Evolutionary conservation across 2,113 vertebrate species (phyloP).

Genomic region (Nesoenas mayeri): DNA sequence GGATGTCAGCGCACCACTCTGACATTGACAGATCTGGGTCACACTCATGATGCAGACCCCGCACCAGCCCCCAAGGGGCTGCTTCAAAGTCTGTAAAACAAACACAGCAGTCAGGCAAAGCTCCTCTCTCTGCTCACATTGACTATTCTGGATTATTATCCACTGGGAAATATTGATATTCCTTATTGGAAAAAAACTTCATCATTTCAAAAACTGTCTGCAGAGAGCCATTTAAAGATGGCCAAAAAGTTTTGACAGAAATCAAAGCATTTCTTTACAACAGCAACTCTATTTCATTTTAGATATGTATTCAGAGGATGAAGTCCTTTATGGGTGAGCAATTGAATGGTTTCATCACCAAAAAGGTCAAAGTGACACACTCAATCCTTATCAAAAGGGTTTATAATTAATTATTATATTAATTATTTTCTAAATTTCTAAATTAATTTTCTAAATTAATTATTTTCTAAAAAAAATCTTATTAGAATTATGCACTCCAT

Average conservation of each 20-base stretch:
- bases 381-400: background rate
- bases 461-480: background rate
- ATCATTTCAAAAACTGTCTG: background rate
- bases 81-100: background rate
- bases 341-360: background rate
- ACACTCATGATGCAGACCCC: rapidly evolving
- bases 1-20: background rate
- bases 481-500: background rate
- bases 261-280: background rate
- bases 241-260: background rate
- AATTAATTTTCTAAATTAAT: too few relatives aligned
- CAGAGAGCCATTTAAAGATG: background rate
- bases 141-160: background rate
- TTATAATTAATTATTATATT: too few relatives aligned
- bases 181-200: background rate
- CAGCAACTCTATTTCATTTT: background rate
- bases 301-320: background rate
- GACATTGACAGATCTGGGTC: background rate
- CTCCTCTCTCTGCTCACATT: background rate
- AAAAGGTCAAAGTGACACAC: background rate
- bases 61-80: background rate
- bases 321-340: background rate
- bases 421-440: conserved; percentile 16
- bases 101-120: background rate
- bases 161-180: background rate